phyloP scores from a whole-genome alignment of 2,113 vertebrate genomes.

The cattle (Bos taurus) region DNA sequence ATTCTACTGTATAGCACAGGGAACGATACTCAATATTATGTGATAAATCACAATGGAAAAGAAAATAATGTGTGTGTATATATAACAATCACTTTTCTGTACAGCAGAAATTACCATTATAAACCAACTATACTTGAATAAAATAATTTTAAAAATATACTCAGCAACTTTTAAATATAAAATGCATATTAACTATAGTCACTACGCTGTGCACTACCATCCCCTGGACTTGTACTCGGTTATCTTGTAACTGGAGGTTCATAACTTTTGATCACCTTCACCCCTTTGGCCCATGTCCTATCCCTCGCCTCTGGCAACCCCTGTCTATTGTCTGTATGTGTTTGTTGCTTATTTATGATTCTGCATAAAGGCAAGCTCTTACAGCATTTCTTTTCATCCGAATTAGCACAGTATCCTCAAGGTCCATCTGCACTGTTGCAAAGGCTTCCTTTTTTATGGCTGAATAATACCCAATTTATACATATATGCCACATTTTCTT shows the following conservation, averaged over 20 bases:
- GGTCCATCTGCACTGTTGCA: neutral
- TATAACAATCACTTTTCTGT: neutral
- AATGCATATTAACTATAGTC: neutral
- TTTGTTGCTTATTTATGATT: neutral
- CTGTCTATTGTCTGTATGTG: no score
- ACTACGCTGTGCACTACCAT: fast-evolving
- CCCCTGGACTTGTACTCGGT: neutral
- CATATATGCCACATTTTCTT: neutral
- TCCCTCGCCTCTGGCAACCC: neutral
- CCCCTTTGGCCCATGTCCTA: neutral
- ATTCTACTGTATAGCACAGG: neutral
- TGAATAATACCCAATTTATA: no score
- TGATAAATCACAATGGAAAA: neutral
- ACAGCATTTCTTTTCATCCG: neutral
- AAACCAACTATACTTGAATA: neutral
- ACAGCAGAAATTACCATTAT: neutral
- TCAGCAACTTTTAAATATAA: neutral
- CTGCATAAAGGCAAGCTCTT: neutral
- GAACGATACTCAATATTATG: neutral
- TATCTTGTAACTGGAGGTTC: neutral
- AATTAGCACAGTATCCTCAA: neutral
- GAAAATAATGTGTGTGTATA: neutral
- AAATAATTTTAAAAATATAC: neutral
- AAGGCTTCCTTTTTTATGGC: neutral
- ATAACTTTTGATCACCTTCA: neutral